Evolutionary conservation across 2,888 invertebrate genomes (phyloP).

Genomic region (Coelinius sp.): DNA sequence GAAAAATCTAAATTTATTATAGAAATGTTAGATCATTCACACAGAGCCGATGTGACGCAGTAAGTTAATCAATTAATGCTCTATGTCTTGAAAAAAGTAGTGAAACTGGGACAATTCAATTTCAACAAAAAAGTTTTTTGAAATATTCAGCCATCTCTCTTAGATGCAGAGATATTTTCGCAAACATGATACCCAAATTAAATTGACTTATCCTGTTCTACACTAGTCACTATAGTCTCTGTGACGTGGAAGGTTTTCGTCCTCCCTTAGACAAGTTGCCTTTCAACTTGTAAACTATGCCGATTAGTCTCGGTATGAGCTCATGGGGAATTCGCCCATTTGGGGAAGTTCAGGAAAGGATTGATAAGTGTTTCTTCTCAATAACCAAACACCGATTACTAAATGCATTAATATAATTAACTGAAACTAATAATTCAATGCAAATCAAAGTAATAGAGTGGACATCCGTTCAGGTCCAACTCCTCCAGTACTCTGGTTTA

Average conservation of each 20-base stretch:
- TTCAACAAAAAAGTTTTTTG: too few relatives aligned
- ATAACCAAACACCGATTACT: too few relatives aligned
- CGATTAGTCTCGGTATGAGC: neutral
- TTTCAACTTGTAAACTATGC: neutral
- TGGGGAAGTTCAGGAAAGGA: neutral
- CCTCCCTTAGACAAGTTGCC: neutral
- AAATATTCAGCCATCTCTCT: too few relatives aligned
- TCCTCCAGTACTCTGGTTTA: too few relatives aligned
- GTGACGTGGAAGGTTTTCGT: neutral
- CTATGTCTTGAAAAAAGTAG: neutral
- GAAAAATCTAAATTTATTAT: conserved; percentile 47
- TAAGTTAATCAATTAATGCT: conserved; percentile 69
- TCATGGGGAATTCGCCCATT: neutral
- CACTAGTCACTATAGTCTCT: too few relatives aligned
- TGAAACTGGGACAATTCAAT: neutral
- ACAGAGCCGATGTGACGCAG: conserved; percentile 81
- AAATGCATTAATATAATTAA: too few relatives aligned
- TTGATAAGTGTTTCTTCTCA: neutral
- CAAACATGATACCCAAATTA: too few relatives aligned
- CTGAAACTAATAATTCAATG: too few relatives aligned
- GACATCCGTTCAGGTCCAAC: too few relatives aligned
- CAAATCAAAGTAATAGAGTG: too few relatives aligned
- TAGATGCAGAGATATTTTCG: too few relatives aligned
- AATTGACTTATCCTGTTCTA: too few relatives aligned
- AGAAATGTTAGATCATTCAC: conserved; percentile 75